Evolutionary conservation across 2,113 vertebrate genomes (phyloP).

Genomic region (Clupea harengus): DNA sequence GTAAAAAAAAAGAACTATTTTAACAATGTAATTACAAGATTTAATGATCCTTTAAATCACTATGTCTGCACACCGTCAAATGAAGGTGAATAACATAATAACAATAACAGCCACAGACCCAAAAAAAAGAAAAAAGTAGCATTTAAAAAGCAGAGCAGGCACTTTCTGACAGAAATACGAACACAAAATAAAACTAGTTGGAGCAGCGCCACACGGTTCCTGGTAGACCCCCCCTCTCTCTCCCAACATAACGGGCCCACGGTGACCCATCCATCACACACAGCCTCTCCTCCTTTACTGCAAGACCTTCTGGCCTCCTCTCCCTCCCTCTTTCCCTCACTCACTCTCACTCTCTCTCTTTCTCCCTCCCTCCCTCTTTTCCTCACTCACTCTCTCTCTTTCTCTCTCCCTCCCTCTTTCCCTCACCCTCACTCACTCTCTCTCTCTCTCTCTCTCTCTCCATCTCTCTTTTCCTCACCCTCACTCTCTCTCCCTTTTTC

Average conservation of each 20-base stretch:
- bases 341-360: background rate
- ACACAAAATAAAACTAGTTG: background rate
- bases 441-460: no score
- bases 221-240: background rate
- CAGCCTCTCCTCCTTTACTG: conserved; percentile 17
- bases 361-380: background rate
- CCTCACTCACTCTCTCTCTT: background rate
- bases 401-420: background rate
- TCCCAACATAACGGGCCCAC: conserved; percentile 29
- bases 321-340: background rate
- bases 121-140: background rate
- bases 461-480: no score
- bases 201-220: background rate
- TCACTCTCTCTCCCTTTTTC: no score
- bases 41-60: conserved; percentile 9
- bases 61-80: conserved; percentile 7
- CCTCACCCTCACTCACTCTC: no score
- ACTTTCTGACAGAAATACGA: conserved; percentile 12
- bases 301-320: background rate
- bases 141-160: background rate
- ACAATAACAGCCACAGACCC: background rate
- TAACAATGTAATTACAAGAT: background rate
- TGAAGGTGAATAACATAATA: conserved; percentile 2
- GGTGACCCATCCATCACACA: conserved; percentile 36
- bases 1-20: background rate